phyloP scores from a whole-genome alignment of 2,113 vertebrate genomes.

The Noctilio leporinus region DNA sequence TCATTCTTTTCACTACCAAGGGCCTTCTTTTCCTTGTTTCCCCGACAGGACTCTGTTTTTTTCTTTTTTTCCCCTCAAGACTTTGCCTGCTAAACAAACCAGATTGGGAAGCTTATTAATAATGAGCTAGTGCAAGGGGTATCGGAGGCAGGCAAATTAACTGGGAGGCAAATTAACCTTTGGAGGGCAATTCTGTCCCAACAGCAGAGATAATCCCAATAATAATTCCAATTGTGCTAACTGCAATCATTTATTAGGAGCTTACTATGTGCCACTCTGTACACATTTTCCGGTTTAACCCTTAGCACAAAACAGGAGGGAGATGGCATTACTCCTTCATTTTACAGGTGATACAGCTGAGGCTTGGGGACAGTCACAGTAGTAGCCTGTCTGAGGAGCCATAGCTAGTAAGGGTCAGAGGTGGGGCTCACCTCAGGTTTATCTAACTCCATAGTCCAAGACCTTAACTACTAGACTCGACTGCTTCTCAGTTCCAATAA shows the following conservation, averaged over 20 bases:
- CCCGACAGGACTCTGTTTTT: neutral
- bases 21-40: neutral
- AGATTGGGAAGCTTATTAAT: neutral
- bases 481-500: neutral
- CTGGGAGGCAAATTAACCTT: neutral
- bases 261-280: neutral
- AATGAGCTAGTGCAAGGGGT: neutral
- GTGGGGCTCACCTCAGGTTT: neutral
- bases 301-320: neutral
- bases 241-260: neutral
- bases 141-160: neutral
- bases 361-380: neutral
- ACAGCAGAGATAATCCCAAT: neutral
- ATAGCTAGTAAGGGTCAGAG: neutral
- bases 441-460: neutral
- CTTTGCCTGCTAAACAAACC: constrained; percentile 16
- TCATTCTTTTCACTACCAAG: neutral
- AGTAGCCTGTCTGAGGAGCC: neutral
- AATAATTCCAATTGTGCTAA: constrained; percentile 31
- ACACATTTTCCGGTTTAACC: neutral
- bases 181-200: constrained; percentile 13
- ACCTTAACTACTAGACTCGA: neutral
- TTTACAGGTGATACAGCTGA: neutral
- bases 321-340: neutral
- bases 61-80: neutral